Evolutionary conservation across 2,113 vertebrate species (phyloP), one percentile per base, ranked within the genome.

Genomic region (Sula dactylatra): DNA sequence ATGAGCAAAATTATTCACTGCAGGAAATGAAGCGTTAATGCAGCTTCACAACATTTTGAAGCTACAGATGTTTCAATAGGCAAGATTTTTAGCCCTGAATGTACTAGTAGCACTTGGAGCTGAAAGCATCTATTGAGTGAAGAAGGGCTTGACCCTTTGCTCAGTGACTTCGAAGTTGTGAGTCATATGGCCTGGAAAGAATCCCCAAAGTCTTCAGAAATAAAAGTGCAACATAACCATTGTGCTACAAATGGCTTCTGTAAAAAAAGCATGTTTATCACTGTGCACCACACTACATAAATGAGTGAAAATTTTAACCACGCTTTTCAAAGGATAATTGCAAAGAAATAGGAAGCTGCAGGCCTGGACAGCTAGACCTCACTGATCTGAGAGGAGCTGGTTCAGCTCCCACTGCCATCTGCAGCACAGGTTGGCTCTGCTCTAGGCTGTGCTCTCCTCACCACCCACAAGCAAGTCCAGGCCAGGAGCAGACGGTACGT

Each of bases 71-170:
- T 97, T 87, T 71, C 89, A 93, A 86, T 69, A 93, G 71, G 86
- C 69, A 83, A 88, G 80, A 82, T 85, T 67, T 95, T 47, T 50
- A 90, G 70, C 54, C 87, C 81, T 94, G 79, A 94, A 97, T 94
- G 79, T 94, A 90, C 91, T 5, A 85, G 92, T 58, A 87, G 93
- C 90, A 80, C 88, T 95, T 94, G 92, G 94, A 89, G 79, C 86
- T 98, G 96, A 93, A 95, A 97, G 95, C 86, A 91, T 92, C 91
- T 91, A 93, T 94, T 97, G 95, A 97, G 72, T 13, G 67, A 85
- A 54, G 83, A 86, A 96, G 90, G 80, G 66, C 67, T 86, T 92
- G 91, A 96, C 94, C 96, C 84, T 70, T 76, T 82, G 89, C 89
- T 96, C 96, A 93, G 69, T 45, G 65, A 92, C 95, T 95, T 87